Percentiles rank a stretch among this genome's conserved stretches.
These are phyloP conservation scores for Thalassarche chlororhynchos DNA, from an alignment of 2,113 vertebrate species.

Conservation along the genomic window DNA sequence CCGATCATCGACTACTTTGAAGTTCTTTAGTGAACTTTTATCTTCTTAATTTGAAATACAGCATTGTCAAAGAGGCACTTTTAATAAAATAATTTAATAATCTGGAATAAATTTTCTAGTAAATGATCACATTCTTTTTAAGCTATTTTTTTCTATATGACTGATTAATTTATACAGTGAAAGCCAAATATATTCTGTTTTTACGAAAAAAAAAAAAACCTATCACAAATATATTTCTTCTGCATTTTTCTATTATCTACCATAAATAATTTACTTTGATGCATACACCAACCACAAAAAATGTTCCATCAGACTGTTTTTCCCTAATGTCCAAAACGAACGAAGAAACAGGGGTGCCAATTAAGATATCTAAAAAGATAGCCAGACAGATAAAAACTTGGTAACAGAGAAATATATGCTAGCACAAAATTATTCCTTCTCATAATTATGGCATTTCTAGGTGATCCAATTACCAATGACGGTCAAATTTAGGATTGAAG, in stretches of 20 bases:
- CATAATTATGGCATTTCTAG: not conserved
- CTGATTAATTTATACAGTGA: not conserved
- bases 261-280: not conserved
- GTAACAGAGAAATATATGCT: not conserved
- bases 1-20: not conserved
- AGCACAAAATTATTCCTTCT: not conserved
- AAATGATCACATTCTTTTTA: not conserved
- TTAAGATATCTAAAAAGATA: not conserved
- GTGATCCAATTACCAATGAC: not conserved
- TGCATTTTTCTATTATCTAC: not conserved
- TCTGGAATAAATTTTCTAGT: not conserved
- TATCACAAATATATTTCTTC: not conserved
- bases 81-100: not conserved
- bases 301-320: not conserved
- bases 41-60: not conserved
- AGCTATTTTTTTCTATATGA: not conserved
- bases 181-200: not conserved
- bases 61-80: not conserved
- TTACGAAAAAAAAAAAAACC: not conserved
- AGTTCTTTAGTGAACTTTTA: not conserved
- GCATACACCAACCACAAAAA: not conserved
- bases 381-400: not conserved
- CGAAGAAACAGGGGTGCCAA: not conserved
- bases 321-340: not conserved
- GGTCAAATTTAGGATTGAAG: not conserved